Evolutionary conservation across 1,140 invertebrate species (phyloP), one percentile per base, ranked within the genome.

Genomic region (Dermatophagoides farinae): DNA sequence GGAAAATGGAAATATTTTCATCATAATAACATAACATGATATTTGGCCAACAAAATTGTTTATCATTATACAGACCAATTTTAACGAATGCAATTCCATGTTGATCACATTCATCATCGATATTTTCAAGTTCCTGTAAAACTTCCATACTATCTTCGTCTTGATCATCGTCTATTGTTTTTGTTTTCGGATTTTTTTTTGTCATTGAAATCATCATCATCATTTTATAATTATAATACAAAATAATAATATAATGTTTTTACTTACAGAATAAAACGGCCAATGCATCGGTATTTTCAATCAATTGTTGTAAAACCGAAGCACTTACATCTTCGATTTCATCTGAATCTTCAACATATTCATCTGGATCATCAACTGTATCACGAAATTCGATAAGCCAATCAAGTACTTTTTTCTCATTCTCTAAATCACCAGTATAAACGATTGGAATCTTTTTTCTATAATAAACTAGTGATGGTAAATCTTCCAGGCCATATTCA

Each of bases 371-470:
- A 54, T 65, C 63, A 41, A 55, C 64, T 16, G 63, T 64, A 41
- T 65, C 63, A n/a, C 63, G 59, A 55, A 68, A 68, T 41, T 68
- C 66, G 37, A 66, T 53, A 8, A 69, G 46, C 67, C 67, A 69
- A 10, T 67, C 66, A 6, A 69, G 55, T 11, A 69, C 66, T 58
- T 66, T 54, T 63, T 69, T 61, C 55, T 69, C 68, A 51, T 69
- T 64, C 11, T 67, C 61, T 9, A 69, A 53, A 52, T 69, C 67
- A 40, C 68, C 67, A 79, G 90, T 86, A 72, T 90, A 93, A 69
- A 92, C 85, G 68, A 93, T 87, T 64, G 89, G 89, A 71, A 90
- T 91, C 76, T 89, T 82, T 75, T 90, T 85, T 68, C 88, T 80
- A 73, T 92, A 93, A 74, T 92, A 93, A 51, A 92, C 88, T 64